phyloP scores from a whole-genome alignment of 64 coral and sea anemone genomes.

The Montipora capricornis region DNA sequence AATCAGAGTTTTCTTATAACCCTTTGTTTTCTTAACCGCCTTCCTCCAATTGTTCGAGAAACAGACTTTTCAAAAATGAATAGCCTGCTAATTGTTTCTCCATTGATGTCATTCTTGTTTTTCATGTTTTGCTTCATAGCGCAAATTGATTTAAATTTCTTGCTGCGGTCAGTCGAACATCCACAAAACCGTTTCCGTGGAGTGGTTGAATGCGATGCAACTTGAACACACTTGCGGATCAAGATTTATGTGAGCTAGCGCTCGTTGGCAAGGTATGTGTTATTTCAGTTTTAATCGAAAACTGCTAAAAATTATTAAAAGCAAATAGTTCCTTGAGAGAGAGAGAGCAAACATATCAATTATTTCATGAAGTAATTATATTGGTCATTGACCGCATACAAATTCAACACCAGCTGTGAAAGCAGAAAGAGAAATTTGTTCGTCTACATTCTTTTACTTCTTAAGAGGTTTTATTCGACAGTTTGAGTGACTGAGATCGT shows the following conservation, averaged over 20 bases:
- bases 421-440: neutral
- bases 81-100: conserved; percentile 23
- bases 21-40: neutral
- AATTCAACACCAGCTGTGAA: neutral
- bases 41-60: neutral
- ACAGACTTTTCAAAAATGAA: neutral
- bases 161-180: neutral
- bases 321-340: neutral
- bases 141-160: neutral
- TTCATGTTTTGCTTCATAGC: neutral
- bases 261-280: neutral
- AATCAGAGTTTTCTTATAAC: neutral
- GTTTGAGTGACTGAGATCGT: neutral
- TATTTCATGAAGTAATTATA: neutral
- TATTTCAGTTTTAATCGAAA: neutral
- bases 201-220: neutral
- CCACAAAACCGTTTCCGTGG: neutral
- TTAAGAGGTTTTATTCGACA: neutral
- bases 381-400: neutral
- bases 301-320: neutral
- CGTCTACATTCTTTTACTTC: neutral
- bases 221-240: neutral
- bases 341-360: neutral
- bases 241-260: neutral
- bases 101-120: neutral